Base-by-base conservation (phyloP, 2,797 vertebrate species). In the Xenentodon cancila region DNA sequence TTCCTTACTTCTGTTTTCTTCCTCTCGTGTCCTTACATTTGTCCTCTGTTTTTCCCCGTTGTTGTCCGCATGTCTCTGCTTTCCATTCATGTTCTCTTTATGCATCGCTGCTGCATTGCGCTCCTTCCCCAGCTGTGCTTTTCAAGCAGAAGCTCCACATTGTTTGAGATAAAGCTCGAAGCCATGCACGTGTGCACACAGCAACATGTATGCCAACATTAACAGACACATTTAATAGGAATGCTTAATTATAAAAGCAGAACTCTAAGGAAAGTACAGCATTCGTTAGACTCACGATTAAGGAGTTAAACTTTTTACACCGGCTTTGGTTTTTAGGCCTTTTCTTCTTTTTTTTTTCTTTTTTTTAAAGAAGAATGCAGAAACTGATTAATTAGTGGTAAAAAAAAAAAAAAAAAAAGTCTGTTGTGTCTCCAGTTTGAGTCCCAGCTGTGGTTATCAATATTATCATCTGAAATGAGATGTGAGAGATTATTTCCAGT, bases 161-260 rank as follows among this genome's bases (percentile, higher is more conserved):
- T 7, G 2, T 56, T 18, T 22, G 6, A 8, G 16, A 7, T 0
- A 12, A 9, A 22, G 47, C 32, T 18, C 13, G 9, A 62, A 37
- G 19, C 27, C 0, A 19, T 5, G 30, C 21, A 18, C 18, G n/a
- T n/a, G 16, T n/a, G 5, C 16, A 45, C 43, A 45, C 18, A 56
- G 4, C n/a, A 0, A 11, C 21, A 51, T 2, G n/a, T n/a, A 37
- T n/a, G 2, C 15, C 7, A 8, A 30, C 17, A 0, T 0, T n/a
- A n/a, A n/a, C n/a, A n/a, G n/a, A n/a, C n/a, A 48, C 17, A 47
- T 12, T 48, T 18, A 40, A 12, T 5, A 25, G 16, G 15, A n/a
- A 22, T n/a, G 17, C 44, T 3, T 19, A 9, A 15, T 43, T 7
- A 43, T 17, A 43, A 15, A 43, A 16, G 4, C 16, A 7, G 42